phyloP scores from a whole-genome alignment of 2,888 invertebrate species.

The Folsomia candida region DNA sequence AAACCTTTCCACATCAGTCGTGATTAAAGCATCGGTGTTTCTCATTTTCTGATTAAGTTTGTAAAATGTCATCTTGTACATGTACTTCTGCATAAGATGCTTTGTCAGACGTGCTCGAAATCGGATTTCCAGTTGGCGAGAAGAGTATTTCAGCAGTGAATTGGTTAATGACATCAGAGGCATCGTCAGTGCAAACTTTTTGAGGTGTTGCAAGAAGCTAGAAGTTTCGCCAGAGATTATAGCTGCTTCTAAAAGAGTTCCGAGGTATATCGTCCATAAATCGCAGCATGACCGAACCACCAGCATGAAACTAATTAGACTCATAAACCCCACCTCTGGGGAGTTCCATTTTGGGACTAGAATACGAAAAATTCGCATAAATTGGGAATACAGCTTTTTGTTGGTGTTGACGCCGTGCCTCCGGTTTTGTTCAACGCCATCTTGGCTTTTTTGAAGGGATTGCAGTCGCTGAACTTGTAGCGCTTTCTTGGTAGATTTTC shows the following conservation, averaged over 20 bases:
- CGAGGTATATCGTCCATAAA: slow-evolving; percentile 94
- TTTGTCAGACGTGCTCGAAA: slow-evolving; percentile 85
- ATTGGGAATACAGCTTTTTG: slow-evolving; percentile 30
- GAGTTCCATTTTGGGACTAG: slow-evolving; percentile 76
- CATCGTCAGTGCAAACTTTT: slow-evolving; percentile 47
- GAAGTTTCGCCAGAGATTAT: slow-evolving; percentile 38
- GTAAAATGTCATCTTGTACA: slow-evolving; percentile 93
- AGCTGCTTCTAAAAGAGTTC: slow-evolving; percentile 85
- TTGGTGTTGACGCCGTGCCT: slow-evolving; percentile 10
- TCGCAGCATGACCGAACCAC: slow-evolving; percentile 90
- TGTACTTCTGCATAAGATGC: slow-evolving; percentile 84
- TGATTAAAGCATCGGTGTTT: slow-evolving; percentile 92
- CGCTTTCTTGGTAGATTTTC: slow-evolving; percentile 18
- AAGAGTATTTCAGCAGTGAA: slow-evolving; percentile 26
- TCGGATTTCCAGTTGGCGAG: slow-evolving; percentile 69
- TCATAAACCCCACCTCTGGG: slow-evolving; percentile 70
- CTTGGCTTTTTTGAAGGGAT: slow-evolving; percentile 14
- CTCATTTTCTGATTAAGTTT: slow-evolving; percentile 85
- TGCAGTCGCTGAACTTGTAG: slow-evolving; percentile 16
- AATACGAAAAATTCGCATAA: slow-evolving; percentile 59
- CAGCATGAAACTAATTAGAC: slow-evolving; percentile 74
- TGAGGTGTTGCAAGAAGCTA: slow-evolving; percentile 39
- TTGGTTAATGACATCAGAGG: slow-evolving; percentile 36
- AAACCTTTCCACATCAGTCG: slow-evolving; percentile 96
- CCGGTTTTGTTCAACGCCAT: not conserved